These are phyloP conservation scores for Pomatostomus ruficeps DNA, from an alignment of 2,113 vertebrate species.

Conservation along the genomic window DNA sequence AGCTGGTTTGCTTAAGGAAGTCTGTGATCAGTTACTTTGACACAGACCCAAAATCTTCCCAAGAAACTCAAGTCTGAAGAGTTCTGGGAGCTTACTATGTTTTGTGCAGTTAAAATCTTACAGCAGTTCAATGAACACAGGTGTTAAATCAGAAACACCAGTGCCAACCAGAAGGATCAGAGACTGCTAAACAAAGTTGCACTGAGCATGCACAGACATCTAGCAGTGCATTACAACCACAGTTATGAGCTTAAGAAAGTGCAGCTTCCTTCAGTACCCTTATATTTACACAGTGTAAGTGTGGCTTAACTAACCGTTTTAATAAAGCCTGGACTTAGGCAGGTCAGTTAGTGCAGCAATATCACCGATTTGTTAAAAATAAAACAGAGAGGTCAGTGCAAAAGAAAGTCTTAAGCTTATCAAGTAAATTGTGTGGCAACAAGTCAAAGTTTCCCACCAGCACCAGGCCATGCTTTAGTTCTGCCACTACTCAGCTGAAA, in stretches of 20 bases:
- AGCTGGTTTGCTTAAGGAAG: not conserved
- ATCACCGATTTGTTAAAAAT: not conserved
- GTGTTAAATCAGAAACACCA: not conserved
- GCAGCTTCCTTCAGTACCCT: not conserved
- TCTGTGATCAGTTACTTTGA: not conserved
- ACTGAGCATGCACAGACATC: not conserved
- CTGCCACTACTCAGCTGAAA: not conserved
- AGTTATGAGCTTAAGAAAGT: not conserved
- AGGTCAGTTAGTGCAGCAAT: not conserved
- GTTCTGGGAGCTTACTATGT: not conserved
- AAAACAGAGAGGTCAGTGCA: not conserved
- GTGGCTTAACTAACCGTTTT: not conserved
- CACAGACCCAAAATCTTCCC: not conserved
- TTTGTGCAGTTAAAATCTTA: not conserved
- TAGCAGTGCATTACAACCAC: not conserved
- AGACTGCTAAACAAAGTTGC: not conserved
- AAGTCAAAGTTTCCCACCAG: not conserved
- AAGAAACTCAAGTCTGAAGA: not conserved
- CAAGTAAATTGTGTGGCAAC: not conserved
- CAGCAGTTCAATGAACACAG: not conserved
- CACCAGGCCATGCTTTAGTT: not conserved
- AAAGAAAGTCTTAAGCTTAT: not conserved
- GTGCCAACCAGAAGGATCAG: not conserved
- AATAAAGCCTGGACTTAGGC: not conserved
- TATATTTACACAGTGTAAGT: accelerated